Evolutionary conservation across 2,113 vertebrate genomes (phyloP).

Genomic region (Paradoxurus hermaphroditus): DNA sequence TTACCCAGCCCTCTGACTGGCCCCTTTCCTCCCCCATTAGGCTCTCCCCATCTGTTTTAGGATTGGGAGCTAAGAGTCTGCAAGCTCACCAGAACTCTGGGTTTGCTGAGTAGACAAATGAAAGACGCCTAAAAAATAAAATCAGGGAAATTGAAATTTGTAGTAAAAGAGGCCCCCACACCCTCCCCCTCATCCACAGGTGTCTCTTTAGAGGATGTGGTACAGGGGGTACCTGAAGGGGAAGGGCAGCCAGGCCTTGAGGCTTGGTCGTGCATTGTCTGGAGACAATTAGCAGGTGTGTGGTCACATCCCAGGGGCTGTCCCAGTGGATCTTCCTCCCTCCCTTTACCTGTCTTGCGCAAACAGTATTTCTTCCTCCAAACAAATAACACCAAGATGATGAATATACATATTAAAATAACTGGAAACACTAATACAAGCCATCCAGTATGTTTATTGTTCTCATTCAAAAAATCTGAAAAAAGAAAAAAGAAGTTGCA

Average conservation of each 20-base stretch:
- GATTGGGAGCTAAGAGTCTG: neutral
- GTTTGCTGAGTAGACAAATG: neutral
- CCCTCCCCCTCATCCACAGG: neutral
- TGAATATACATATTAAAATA: neutral
- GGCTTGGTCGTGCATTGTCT: neutral
- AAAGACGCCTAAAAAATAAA: conserved; percentile 58
- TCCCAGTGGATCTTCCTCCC: neutral
- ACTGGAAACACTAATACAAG: too few species aligned
- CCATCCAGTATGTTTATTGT: too few species aligned
- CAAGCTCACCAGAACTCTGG: conserved; percentile 46
- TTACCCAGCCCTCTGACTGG: neutral
- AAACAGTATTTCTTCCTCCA: neutral
- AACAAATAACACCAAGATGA: neutral
- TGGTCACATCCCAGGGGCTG: neutral
- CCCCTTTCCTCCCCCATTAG: neutral
- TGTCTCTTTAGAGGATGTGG: neutral
- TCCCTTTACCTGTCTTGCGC: neutral
- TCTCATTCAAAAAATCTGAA: conserved; percentile 33
- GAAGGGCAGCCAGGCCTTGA: neutral
- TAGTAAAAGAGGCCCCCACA: neutral
- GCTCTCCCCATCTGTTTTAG: neutral
- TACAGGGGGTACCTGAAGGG: neutral
- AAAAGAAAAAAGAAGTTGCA: conserved; percentile 1
- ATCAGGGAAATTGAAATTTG: neutral
- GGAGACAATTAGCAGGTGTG: neutral